Conservation (phyloP, 2,888 invertebrate species). For the Trichogramma evanescens region DNA sequence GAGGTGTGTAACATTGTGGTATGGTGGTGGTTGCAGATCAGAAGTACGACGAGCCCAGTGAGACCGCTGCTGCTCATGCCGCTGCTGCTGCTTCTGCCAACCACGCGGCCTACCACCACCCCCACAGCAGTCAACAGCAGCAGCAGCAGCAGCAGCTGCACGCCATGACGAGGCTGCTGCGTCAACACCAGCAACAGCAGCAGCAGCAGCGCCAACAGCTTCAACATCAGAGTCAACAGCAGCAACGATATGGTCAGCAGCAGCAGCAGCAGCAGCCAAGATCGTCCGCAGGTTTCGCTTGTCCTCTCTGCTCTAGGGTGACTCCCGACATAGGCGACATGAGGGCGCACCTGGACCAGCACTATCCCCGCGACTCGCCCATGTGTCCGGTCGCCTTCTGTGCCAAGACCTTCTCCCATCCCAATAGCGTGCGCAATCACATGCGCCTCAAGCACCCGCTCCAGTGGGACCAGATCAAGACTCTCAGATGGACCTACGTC, state of each 20-base stretch:
- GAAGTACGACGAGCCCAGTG: conserved; percentile 40
- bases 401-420: conserved; percentile 71
- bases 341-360: conserved; percentile 70
- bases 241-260: conserved; percentile 43
- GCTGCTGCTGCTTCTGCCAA: too few relatives aligned
- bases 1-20: conserved; percentile 46
- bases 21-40: conserved; percentile 49
- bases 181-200: conserved; percentile 25
- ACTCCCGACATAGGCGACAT: conserved; percentile 61
- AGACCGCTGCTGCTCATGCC: conserved; percentile 33
- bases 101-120: conserved; percentile 37
- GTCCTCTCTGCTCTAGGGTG: conserved; percentile 67
- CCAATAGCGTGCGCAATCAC: conserved; percentile 80
- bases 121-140: conserved; percentile 43
- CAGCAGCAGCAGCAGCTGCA: conserved; percentile 26
- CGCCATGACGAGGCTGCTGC: conserved; percentile 30
- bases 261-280: conserved; percentile 42
- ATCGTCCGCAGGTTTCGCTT: conserved; percentile 48
- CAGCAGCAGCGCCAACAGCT: conserved; percentile 22
- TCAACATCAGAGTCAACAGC: conserved; percentile 25
- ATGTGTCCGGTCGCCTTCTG: conserved; percentile 72
- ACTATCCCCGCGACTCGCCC: conserved; percentile 79
- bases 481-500: conserved; percentile 66
- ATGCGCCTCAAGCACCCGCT: conserved; percentile 76
- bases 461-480: conserved; percentile 80